A percentile compares a stretch with the other conserved stretches of the same genome.
Evolutionary conservation across 2,113 vertebrate species (phyloP).

Genomic region (Pantherophis guttatus): DNA sequence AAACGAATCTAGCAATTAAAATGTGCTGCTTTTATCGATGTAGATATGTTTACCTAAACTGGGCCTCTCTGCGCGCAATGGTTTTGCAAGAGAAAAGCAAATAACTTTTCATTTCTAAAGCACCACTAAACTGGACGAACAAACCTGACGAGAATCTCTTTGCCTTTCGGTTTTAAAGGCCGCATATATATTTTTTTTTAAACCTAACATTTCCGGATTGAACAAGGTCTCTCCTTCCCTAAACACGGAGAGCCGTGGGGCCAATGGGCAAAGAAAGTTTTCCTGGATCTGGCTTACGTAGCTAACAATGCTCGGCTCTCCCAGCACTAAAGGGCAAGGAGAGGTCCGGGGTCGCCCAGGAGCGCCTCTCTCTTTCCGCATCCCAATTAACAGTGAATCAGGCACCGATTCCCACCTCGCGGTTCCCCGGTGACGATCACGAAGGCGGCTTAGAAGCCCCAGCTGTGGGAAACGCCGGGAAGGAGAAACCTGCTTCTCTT

Average conservation of each 20-base stretch:
- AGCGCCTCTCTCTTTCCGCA: no score
- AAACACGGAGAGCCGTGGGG: background rate
- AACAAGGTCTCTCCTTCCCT: background rate
- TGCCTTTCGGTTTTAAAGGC: background rate
- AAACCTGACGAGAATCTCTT: background rate
- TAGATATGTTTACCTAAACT: background rate
- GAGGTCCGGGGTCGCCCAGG: background rate
- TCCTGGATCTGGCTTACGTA: background rate
- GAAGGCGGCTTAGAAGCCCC: background rate
- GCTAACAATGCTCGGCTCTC: background rate
- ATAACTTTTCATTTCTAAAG: background rate
- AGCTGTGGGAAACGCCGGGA: background rate
- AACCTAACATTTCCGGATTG: background rate
- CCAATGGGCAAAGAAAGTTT: background rate
- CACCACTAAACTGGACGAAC: background rate
- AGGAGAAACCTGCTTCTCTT: background rate
- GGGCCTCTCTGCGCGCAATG: background rate
- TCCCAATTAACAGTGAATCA: background rate
- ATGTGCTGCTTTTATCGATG: background rate
- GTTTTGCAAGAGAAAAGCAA: constrained; percentile 14
- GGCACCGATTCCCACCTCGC: background rate
- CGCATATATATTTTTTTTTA: background rate
- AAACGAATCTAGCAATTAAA: background rate
- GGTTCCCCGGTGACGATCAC: background rate
- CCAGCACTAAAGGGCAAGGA: background rate